Evolutionary conservation across 2,113 vertebrate genomes (phyloP).

Genomic region (Albula goreensis): DNA sequence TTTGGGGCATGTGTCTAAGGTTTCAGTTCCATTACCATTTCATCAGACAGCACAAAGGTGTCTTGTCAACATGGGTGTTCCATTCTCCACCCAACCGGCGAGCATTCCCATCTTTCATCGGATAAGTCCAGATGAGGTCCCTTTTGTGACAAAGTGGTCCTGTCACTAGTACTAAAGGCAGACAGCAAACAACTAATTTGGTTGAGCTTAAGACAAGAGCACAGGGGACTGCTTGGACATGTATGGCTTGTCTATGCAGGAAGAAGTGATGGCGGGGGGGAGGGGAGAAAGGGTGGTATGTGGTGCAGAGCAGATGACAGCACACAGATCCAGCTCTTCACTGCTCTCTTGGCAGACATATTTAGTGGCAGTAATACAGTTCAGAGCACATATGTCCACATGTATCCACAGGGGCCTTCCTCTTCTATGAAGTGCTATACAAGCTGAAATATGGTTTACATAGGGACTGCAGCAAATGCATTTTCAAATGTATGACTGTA

Average conservation of each 20-base stretch:
- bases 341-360: constrained; percentile 8
- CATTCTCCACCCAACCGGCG: too few relatives aligned
- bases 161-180: not conserved
- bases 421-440: not conserved
- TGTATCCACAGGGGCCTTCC: not conserved
- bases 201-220: not conserved
- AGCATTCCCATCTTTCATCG: not conserved
- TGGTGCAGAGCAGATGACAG: not conserved
- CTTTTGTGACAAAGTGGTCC: not conserved
- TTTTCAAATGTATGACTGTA: not conserved
- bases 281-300: not conserved
- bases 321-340: not conserved
- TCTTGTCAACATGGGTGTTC: constrained; percentile 1
- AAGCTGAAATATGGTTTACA: not conserved
- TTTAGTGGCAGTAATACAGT: not conserved
- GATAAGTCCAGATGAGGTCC: not conserved
- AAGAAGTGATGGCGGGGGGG: not conserved
- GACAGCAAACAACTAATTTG: constrained; percentile 4
- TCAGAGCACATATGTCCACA: too few relatives aligned
- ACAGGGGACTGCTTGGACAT: not conserved
- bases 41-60: constrained; percentile 7
- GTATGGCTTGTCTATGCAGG: not conserved
- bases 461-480: not conserved
- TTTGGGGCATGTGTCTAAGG: constrained; percentile 17
- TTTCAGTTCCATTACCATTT: constrained; percentile 24